Base-by-base conservation (phyloP, 2,888 invertebrate species). In the Aspidiotus rigidus region DNA sequence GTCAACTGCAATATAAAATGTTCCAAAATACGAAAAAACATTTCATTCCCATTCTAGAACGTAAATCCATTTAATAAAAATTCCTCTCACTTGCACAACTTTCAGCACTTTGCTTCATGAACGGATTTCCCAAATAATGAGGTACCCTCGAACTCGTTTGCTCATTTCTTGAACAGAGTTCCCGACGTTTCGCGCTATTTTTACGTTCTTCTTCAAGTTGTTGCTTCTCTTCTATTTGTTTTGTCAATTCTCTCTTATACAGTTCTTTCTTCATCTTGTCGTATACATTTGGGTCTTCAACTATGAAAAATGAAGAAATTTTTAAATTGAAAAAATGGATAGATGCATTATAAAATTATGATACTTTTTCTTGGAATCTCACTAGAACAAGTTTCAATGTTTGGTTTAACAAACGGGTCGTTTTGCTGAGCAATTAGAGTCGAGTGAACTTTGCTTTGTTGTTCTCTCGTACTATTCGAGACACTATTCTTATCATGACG, bases 191-290 rank as follows among this genome's bases (percentile, higher is more conserved):
- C 28, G 28, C 28, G 28, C 28, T 28, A 28, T 28, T 28, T 39
- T 64, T 64, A 17, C 64, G 64, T 56, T 64, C 64, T 44, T 42
- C 42, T 64, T 64, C 57, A 8, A 64, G 0, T 10, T 40, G 54
- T 17, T 64, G 56, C 41, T 64, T 64, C n/a, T 64, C 64, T 42
- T 56, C 56, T 6, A 64, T 64, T 64, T 64, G 64, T 42, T 55
- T 40, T n/a, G 56, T 57, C n/a, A 64, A 17, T n/a, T 56, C 56
- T 16, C 44, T 64, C 56, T 64, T 64, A 57, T 64, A 64, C 6
- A 56, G 54, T 57, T 64, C 64, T 64, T 56, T 54, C 13, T 64
- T 56, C 17, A 41, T 41, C 44, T 57, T 64, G 6, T 55, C 39
- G 13, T 56, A 39, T 10, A 10, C 54, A 15, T 53, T 7, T n/a